Evolutionary conservation across 2,888 invertebrate genomes (phyloP).

Genomic region (Coenonympha glycerion): DNA sequence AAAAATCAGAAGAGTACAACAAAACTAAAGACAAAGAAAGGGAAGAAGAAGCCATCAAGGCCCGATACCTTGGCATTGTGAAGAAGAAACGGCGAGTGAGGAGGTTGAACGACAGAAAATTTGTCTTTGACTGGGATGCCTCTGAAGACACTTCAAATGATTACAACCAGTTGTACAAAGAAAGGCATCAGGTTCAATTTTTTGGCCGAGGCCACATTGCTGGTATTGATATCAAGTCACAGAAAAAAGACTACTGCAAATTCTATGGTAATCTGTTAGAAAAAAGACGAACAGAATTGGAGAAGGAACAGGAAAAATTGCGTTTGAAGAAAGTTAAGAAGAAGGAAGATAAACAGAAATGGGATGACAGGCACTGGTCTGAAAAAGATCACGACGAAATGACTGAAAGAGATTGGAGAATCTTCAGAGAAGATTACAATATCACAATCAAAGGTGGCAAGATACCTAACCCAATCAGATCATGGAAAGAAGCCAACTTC

Average conservation of each 20-base stretch:
- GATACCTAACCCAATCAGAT: constrained; percentile 96
- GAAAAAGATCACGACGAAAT: constrained; percentile 96
- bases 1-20: constrained; percentile 69
- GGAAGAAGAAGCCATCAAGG: constrained; percentile 96
- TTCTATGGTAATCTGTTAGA: constrained; percentile 98
- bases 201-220: constrained; percentile 98
- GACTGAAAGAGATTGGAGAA: constrained; percentile 99
- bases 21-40: constrained; percentile 90
- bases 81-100: constrained; percentile 95
- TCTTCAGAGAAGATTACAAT: constrained; percentile 99
- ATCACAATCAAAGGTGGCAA: constrained; percentile 98
- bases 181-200: constrained; percentile 97
- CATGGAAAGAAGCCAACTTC: constrained; percentile 95
- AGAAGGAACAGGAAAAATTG: constrained; percentile 96
- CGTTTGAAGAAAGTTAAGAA: constrained; percentile 93
- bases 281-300: constrained; percentile 94
- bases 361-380: constrained; percentile 99
- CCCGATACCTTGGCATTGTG: constrained; percentile 93
- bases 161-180: constrained; percentile 97
- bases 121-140: constrained; percentile 99
- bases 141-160: constrained; percentile 98
- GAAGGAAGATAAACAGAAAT: constrained; percentile 98
- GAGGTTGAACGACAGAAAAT: constrained; percentile 97
- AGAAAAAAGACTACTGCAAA: constrained; percentile 95
- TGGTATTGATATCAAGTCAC: constrained; percentile 97